These are phyloP conservation scores for Drosophila ezoana DNA, from an alignment of 2,888 invertebrate genomes.

Conservation along the genomic window DNA sequence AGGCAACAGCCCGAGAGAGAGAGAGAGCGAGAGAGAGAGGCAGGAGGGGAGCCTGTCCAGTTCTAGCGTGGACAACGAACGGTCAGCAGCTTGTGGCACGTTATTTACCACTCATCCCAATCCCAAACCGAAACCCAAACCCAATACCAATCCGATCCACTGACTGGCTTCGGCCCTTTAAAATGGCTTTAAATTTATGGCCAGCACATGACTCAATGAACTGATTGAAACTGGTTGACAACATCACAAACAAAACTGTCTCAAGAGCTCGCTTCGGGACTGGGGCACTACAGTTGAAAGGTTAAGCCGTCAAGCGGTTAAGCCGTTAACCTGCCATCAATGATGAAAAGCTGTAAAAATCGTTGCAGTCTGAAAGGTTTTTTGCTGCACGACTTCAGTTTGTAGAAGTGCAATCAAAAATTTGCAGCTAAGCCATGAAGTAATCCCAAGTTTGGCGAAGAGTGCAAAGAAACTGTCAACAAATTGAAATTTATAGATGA, in stretches of 20 bases:
- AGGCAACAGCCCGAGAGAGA: slow-evolving; percentile 33
- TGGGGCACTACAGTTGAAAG: slow-evolving; percentile 3
- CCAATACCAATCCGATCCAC: too few species aligned
- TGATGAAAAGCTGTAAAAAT: slow-evolving; percentile 6
- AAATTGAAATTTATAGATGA: too few species aligned
- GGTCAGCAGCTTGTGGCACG: slow-evolving; percentile 25
- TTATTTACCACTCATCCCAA: slow-evolving; percentile 24
- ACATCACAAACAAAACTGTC: slow-evolving; percentile 6
- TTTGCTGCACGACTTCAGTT: slow-evolving; percentile 1
- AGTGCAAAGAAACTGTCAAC: neutral
- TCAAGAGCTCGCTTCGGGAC: slow-evolving; percentile 2
- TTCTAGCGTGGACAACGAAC: slow-evolving; percentile 28
- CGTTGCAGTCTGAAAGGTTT: neutral
- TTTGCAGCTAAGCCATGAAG: slow-evolving; percentile 9
- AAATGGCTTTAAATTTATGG: slow-evolving; percentile 48
- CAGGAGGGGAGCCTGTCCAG: slow-evolving; percentile 11
- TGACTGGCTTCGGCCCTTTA: slow-evolving; percentile 22
- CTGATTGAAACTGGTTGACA: slow-evolving; percentile 45
- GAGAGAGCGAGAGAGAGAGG: neutral
- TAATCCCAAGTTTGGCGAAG: neutral
- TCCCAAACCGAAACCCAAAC: neutral
- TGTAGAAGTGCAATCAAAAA: slow-evolving; percentile 2
- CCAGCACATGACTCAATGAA: slow-evolving; percentile 44
- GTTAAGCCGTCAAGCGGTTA: slow-evolving; percentile 22
- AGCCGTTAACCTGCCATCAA: slow-evolving; percentile 18